Base-by-base conservation (phyloP, 1,140 invertebrate genomes). In the Pseudomyrmex gracilis region DNA sequence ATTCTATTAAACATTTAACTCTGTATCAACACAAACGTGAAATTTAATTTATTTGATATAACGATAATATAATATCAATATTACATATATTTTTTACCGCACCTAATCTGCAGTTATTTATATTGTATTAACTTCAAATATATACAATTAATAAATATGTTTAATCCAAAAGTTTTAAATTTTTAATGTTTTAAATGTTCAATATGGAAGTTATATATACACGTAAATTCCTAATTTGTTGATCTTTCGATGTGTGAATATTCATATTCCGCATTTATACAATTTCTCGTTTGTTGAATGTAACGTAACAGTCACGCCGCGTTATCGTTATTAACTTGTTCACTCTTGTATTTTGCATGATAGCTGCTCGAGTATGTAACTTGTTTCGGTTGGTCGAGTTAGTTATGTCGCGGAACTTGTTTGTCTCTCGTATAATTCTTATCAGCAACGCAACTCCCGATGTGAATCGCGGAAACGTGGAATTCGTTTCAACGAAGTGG, bases 401-500 rank as follows among this genome's bases (percentile, higher is more conserved):
- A 17, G 61, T 66, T 66, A 66, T 34, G 7, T 71, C 64, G 34
- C 64, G 47, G 12, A 77, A 80, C 66, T 80, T 49, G 53, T 51
- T 58, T 53, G 76, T 57, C 43, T 70, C 64, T 47, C 66, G 34
- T 70, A 34, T 34, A 70, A 80, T 80, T 80, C 76, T 80, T 80
- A 80, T 80, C 76, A 80, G 66, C 43, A 51, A 2, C 20, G 20
- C 66, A 60, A 80, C 66, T 80, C 53, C 71, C 76, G 12, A 80
- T 80, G 53, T 71, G 66, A 24, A 83, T 85, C 47, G 12, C 76
- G 43, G n/a, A 86, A 66, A 61, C 57, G 71, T 78, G 20, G 66
- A 87, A 53, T 73, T 68, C 63, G 17, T 84, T 87, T 58, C 86
- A 77, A 34, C 55, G 80, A 87, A 83, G 55, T 80, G 84, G 70